These are phyloP conservation scores for Ellobius talpinus DNA, from an alignment of 2,113 vertebrate genomes.

Conservation along the genomic window DNA sequence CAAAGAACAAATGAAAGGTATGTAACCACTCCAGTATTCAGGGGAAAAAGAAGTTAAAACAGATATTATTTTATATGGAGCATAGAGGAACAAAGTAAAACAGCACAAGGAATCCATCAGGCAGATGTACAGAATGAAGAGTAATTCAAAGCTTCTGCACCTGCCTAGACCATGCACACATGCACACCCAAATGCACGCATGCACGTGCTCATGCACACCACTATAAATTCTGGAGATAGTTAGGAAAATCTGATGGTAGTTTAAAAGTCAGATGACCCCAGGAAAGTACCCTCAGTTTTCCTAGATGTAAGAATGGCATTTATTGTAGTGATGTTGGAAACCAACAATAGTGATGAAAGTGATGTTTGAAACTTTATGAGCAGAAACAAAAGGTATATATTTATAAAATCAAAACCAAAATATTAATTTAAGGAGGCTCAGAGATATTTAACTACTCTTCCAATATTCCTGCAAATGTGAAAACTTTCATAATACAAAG, in stretches of 20 bases:
- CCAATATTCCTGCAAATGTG: conserved; percentile 10
- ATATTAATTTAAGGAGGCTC: neutral
- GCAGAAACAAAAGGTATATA: neutral
- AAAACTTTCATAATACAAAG: conserved; percentile 45
- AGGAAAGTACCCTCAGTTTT: neutral
- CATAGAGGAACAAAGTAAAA: conserved; percentile 34
- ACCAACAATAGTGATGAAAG: conserved; percentile 17
- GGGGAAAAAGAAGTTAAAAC: conserved; percentile 39
- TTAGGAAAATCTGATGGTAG: neutral
- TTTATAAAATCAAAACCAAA: neutral
- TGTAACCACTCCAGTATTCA: neutral
- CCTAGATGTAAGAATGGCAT: neutral
- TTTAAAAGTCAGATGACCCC: neutral
- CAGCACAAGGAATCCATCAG: conserved; percentile 15
- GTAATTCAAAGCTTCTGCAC: neutral
- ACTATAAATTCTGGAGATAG: neutral
- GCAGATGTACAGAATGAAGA: neutral
- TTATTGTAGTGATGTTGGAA: neutral
- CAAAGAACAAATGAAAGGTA: conserved; percentile 21
- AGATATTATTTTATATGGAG: conserved; percentile 35
- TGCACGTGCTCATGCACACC: neutral
- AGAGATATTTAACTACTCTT: conserved; percentile 20
- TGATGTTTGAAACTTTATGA: conserved; percentile 27
- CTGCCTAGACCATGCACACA: neutral
- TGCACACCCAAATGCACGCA: neutral